phyloP scores from a whole-genome alignment of 2,888 invertebrate species.

The Sycophila texana region DNA sequence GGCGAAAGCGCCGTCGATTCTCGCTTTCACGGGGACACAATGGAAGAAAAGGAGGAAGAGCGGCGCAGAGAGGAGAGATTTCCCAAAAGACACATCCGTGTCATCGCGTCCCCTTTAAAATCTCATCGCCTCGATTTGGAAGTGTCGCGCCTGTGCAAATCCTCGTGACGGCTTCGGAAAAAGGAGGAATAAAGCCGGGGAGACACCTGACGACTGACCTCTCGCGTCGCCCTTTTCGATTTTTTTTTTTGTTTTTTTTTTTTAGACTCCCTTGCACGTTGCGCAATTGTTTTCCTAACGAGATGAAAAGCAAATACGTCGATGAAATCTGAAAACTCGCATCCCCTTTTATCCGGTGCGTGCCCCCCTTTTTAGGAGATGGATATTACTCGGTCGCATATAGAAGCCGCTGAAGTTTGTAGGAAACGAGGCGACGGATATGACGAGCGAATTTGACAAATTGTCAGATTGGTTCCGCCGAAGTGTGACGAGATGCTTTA shows the following conservation, averaged over 20 bases:
- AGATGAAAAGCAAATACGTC: conserved; percentile 21
- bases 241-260: conserved; percentile 8
- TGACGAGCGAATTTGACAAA: conserved; percentile 32
- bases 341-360: too few species aligned
- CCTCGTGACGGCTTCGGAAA: neutral
- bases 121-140: conserved; percentile 10
- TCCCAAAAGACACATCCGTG: conserved; percentile 30
- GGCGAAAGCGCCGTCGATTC: conserved; percentile 2
- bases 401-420: neutral
- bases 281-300: conserved; percentile 24
- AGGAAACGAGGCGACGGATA: neutral
- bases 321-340: neutral
- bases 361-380: neutral
- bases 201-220: conserved; percentile 22
- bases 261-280: too few species aligned
- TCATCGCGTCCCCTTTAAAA: conserved; percentile 10
- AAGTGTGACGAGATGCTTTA: neutral
- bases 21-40: neutral
- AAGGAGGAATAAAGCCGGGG: neutral
- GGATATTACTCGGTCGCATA: neutral
- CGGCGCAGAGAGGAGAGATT: neutral
- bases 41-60: neutral
- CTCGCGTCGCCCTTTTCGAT: neutral
- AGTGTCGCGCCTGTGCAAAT: conserved; percentile 12
- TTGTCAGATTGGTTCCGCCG: conserved; percentile 15